phyloP scores from a whole-genome alignment of 2,797 vertebrate genomes.

The Rhincodon typus region DNA sequence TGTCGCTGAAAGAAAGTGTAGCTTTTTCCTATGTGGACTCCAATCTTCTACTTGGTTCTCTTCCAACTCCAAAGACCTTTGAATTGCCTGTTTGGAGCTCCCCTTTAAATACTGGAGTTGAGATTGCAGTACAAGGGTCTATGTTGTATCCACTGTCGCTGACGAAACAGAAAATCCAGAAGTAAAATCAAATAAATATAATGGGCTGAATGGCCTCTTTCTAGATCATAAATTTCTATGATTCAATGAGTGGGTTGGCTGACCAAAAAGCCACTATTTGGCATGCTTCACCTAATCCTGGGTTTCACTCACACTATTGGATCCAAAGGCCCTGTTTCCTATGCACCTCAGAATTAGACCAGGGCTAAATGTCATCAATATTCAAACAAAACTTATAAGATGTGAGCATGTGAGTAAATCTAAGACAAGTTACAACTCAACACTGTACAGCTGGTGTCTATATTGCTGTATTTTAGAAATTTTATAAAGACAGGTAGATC shows the following conservation, averaged over 20 bases:
- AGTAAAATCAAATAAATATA: not conserved
- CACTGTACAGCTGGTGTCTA: not conserved
- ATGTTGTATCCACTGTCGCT: not conserved
- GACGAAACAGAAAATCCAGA: not conserved
- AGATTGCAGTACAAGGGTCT: not conserved
- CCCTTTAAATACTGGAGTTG: not conserved
- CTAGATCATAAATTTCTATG: not conserved
- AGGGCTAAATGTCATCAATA: not conserved
- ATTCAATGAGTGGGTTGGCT: not conserved
- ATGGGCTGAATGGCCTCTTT: not conserved
- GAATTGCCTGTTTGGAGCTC: not conserved
- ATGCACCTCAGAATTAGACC: not conserved
- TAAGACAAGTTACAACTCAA: not conserved
- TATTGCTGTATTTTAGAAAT: not conserved
- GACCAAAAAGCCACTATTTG: not conserved
- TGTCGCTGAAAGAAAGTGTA: not conserved
- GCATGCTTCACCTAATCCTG: not conserved
- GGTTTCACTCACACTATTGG: not conserved
- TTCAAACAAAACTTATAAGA: not conserved
- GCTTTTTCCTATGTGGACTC: not conserved
- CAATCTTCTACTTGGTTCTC: not conserved
- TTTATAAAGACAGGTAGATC: not conserved
- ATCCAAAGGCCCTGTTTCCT: not conserved
- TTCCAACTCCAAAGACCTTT: not conserved
- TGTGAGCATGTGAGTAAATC: not conserved